Conservation (phyloP, 1,140 invertebrate genomes). For the Holcopasites calliopsidis region DNA sequence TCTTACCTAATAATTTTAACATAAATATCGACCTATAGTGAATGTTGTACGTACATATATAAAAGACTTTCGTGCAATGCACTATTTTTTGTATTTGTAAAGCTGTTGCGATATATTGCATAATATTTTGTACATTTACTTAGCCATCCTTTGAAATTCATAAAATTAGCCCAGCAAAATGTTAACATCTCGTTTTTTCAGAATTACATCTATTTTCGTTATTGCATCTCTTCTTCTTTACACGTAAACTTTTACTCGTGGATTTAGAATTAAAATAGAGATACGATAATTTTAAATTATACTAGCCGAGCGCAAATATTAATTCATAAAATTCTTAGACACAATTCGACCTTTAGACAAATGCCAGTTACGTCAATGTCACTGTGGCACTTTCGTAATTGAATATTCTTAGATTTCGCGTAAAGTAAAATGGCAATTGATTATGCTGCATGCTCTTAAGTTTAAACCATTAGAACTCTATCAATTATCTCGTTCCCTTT, state of each 20-base stretch:
- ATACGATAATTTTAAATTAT: no score
- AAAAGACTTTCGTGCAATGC: conserved; percentile 9
- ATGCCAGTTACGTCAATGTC: conserved; percentile 16
- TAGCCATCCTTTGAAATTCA: no score
- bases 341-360: conserved; percentile 13
- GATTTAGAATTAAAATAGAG: not conserved
- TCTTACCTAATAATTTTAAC: not conserved
- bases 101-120: not conserved
- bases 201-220: no score
- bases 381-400: not conserved
- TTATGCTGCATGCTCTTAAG: not conserved
- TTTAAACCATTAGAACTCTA: no score
- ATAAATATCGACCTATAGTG: not conserved
- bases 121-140: no score
- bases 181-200: no score
- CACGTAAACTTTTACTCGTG: not conserved
- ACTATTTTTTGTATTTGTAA: not conserved
- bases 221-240: no score
- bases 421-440: not conserved
- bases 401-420: not conserved
- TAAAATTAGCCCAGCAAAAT: no score
- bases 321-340: not conserved
- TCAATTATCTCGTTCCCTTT: no score
- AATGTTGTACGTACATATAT: no score
- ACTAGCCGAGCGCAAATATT: not conserved